These are phyloP conservation scores for Hirundichthys speculiger DNA, from an alignment of 2,113 vertebrate genomes.

Conservation along the genomic window DNA sequence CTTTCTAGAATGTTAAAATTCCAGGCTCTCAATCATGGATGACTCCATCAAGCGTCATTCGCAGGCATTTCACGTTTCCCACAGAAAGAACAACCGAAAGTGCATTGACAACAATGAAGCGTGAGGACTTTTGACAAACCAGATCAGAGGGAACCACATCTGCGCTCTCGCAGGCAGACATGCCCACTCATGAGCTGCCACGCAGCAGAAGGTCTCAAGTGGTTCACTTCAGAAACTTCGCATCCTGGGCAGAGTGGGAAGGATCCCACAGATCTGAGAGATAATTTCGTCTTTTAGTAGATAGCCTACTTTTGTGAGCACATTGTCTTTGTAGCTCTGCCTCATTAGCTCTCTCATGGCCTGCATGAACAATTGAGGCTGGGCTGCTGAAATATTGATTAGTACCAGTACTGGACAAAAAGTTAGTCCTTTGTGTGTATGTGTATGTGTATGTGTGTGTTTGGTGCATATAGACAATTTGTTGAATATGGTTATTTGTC, in stretches of 20 bases:
- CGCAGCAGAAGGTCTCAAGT: constrained; percentile 40
- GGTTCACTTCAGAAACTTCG: constrained; percentile 45
- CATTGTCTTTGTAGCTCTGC: constrained; percentile 63
- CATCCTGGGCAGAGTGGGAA: constrained; percentile 28
- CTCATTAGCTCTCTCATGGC: constrained; percentile 66
- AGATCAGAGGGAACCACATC: constrained; percentile 60
- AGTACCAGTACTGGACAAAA: constrained; percentile 39
- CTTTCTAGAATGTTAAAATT: constrained; percentile 7
- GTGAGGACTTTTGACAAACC: constrained; percentile 46
- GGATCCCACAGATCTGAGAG: constrained; percentile 51
- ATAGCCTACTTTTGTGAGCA: constrained; percentile 50
- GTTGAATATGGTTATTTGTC: constrained; percentile 55
- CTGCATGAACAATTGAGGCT: constrained; percentile 66
- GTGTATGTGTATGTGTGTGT: constrained; percentile 5
- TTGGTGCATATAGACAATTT: constrained; percentile 49
- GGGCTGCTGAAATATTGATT: constrained; percentile 75
- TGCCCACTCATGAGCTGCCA: constrained; percentile 47
- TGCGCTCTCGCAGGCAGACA: constrained; percentile 36
- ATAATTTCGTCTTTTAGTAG: constrained; percentile 56
- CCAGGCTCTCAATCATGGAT: constrained; percentile 10
- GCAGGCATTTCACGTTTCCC: constrained; percentile 15
- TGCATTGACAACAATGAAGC: constrained; percentile 40
- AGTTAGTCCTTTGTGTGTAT: constrained; percentile 22
- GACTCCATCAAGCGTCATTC: constrained; percentile 16
- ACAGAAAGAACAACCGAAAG: constrained; percentile 34